Evolutionary conservation across 2,113 vertebrate species (phyloP), one percentile per base, ranked within the genome.

Genomic region (Sylvicapra grimmia): DNA sequence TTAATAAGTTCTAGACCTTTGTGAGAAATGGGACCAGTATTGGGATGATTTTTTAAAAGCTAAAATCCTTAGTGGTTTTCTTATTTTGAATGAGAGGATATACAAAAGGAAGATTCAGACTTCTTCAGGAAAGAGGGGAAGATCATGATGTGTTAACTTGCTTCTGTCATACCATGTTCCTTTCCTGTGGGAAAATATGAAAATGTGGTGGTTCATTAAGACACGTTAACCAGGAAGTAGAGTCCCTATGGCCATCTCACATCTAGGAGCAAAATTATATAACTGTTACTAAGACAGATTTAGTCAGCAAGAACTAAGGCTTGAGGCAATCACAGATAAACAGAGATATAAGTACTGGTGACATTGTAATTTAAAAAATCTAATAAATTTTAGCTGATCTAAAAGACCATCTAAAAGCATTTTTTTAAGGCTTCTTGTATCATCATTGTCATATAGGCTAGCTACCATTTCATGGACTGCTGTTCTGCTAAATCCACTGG

Each of bases 251-350:
- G 84, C 89, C 40, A 63, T 92, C 97, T 83, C 25, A 36, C 16
- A 82, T 90, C 49, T 88, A 92, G 95, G 88, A 97, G 79, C 44
- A 72, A 94, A 96, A 72, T 31, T 97, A 83, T 90, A 0, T 86
- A 92, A 94, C 83, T 68, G 40, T 94, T 92, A 54, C 83, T 82
- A 47, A 97, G 93, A 94, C 92, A 97, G 96, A 98, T 98, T 97
- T 97, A 98, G 98, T 97, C 98, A 98, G 96, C 93, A 98, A 97
- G 96, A 98, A 98, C 89, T 79, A 94, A 96, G 96, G 79, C 96
- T 98, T 96, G 77, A 98, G 93, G 92, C 96, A 97, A 85, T 86
- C 83, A 96, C 82, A 96, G 98, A 98, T 98, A 97, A 98, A 96
- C 87, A 95, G 95, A 98, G 90, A 97, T 98, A 97, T 84, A 94